Evolutionary conservation across 2,888 invertebrate species (phyloP).

Genomic region (Lasioglossum morio): DNA sequence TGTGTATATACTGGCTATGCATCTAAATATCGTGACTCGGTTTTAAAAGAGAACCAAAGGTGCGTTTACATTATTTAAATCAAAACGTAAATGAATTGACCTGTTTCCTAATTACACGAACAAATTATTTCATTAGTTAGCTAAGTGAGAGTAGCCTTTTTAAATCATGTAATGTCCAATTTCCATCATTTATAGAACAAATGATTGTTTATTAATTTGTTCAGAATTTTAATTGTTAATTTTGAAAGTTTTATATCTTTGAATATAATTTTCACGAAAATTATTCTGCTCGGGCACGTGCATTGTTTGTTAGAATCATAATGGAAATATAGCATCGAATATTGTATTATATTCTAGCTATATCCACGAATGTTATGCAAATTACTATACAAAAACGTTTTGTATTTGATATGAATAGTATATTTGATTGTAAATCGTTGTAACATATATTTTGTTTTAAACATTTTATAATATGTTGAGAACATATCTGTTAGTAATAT

Average conservation of each 20-base stretch:
- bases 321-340: constrained; percentile 30
- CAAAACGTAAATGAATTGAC: constrained; percentile 28
- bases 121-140: constrained; percentile 54
- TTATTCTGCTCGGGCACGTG: not conserved
- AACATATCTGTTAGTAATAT: constrained; percentile 9
- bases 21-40: constrained; percentile 24
- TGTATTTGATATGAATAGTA: constrained; percentile 22
- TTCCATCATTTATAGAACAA: constrained; percentile 56
- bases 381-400: constrained; percentile 19
- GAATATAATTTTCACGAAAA: constrained; percentile 9
- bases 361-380: constrained; percentile 22
- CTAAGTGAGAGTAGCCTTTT: constrained; percentile 60
- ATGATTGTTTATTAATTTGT: constrained; percentile 30
- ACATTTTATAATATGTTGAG: constrained; percentile 24
- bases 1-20: constrained; percentile 39
- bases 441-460: constrained; percentile 13
- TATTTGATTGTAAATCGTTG: constrained; percentile 36
- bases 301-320: constrained; percentile 28
- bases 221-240: constrained; percentile 9
- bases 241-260: constrained; percentile 15
- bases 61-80: constrained; percentile 35
- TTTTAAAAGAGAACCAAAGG: constrained; percentile 14
- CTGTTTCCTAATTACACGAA: constrained; percentile 27
- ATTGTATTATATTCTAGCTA: constrained; percentile 27
- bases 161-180: constrained; percentile 57